These are phyloP conservation scores for Cyphomyrus plagiostoma DNA, from an alignment of 2,113 vertebrate genomes.

Conservation along the genomic window DNA sequence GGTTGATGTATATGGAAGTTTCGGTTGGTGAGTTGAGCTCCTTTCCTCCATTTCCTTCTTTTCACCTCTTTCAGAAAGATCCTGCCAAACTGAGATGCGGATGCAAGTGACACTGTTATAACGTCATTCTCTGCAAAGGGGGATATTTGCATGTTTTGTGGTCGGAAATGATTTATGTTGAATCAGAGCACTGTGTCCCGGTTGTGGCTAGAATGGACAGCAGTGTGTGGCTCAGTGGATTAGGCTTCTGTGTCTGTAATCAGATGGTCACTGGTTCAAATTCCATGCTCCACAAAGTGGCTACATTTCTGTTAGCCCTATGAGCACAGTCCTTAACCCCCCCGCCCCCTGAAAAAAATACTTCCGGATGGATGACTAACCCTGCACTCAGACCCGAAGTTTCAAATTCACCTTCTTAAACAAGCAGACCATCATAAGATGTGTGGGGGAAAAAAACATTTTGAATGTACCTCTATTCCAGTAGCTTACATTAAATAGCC, in stretches of 20 bases:
- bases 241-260: neutral
- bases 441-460: no score
- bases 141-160: neutral
- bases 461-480: no score
- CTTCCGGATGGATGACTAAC: neutral
- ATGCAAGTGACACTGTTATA: neutral
- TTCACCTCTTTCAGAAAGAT: neutral
- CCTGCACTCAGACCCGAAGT: neutral
- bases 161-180: neutral
- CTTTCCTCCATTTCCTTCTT: neutral
- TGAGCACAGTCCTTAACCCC: neutral
- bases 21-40: neutral
- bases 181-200: neutral
- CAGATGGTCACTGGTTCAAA: neutral
- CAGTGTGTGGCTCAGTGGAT: neutral
- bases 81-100: neutral
- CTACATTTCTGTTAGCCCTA: neutral
- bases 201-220: neutral
- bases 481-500: neutral
- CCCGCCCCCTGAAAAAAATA: neutral
- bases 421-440: neutral
- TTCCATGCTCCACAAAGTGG: neutral
- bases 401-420: neutral
- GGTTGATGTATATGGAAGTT: neutral
- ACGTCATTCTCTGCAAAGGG: neutral